These are phyloP conservation scores for Microctenopoma steveboyesi DNA, from an alignment of 2,797 vertebrate genomes.

Conservation along the genomic window DNA sequence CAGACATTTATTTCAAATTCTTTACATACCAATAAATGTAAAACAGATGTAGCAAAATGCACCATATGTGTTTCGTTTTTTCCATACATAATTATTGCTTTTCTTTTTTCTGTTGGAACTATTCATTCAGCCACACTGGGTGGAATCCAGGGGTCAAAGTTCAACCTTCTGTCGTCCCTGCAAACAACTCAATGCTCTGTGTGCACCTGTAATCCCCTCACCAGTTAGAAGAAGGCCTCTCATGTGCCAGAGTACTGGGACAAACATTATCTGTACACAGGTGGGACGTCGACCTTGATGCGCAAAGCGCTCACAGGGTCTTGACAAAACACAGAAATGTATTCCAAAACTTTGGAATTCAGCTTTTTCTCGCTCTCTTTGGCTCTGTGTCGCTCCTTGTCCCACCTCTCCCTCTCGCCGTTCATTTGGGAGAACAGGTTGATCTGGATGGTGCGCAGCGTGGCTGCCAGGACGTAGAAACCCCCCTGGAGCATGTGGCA, in stretches of 20 bases:
- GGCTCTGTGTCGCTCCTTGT: conserved; percentile 67
- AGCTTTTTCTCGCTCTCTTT: conserved; percentile 73
- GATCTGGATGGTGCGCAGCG: conserved; percentile 73
- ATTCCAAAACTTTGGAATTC: conserved; percentile 74
- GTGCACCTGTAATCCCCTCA: conserved; percentile 39
- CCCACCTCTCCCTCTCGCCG: conserved; percentile 73
- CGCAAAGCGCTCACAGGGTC: conserved; percentile 76
- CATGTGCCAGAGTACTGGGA: conserved; percentile 53
- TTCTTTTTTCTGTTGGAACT: conserved; percentile 23
- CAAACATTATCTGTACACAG: conserved; percentile 71
- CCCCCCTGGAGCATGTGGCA: conserved; percentile 75
- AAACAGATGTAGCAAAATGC: conserved; percentile 73
- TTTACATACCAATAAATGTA: conserved; percentile 63
- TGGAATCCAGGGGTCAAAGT: conserved; percentile 52
- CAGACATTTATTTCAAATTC: conserved; percentile 66
- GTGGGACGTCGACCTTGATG: conserved; percentile 78
- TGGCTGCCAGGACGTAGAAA: conserved; percentile 71
- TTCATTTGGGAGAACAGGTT: conserved; percentile 76
- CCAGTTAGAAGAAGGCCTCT: conserved; percentile 66
- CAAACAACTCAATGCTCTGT: conserved; percentile 29
- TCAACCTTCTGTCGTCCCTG: conserved; percentile 42
- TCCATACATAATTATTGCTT: conserved; percentile 17
- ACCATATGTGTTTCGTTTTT: conserved; percentile 48
- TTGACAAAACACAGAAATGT: conserved; percentile 76
- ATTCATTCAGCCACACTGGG: conserved; percentile 27